Conservation (phyloP, 2,888 invertebrate genomes). For the Leucania comma region DNA sequence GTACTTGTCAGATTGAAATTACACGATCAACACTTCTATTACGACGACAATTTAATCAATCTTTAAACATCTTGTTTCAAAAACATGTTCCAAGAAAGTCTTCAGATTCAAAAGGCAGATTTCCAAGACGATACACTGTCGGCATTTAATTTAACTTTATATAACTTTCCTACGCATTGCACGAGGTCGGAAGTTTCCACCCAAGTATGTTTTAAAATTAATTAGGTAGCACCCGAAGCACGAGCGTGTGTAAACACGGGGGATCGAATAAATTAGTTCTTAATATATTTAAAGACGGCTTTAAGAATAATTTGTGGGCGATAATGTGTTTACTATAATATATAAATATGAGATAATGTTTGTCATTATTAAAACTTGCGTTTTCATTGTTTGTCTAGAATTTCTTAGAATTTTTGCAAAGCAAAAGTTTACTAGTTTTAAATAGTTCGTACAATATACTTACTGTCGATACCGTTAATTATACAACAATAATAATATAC, state of each 20-base stretch:
- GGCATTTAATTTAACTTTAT: constrained; percentile 70
- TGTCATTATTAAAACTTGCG: constrained; percentile 10
- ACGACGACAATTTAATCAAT: constrained; percentile 7
- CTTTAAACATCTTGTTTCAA: background rate
- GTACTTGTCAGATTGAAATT: background rate
- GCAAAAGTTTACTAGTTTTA: too few species aligned
- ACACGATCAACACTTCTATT: background rate
- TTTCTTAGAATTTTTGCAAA: constrained; percentile 3
- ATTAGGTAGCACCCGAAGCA: constrained; percentile 47
- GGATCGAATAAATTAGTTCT: constrained; percentile 49
- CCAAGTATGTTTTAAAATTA: constrained; percentile 61
- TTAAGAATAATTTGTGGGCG: constrained; percentile 23
- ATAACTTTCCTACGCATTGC: constrained; percentile 55
- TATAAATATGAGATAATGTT: constrained; percentile 20
- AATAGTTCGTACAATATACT: background rate
- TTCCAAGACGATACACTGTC: constrained; percentile 59
- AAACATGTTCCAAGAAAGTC: constrained; percentile 15
- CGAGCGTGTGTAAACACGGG: constrained; percentile 44
- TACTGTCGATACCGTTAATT: too few species aligned
- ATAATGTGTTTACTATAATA: constrained; percentile 46
- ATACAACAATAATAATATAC: too few species aligned
- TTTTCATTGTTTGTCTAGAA: constrained; percentile 20
- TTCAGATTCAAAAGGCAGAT: constrained; percentile 45
- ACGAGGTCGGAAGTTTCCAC: constrained; percentile 51
- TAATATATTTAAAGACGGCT: constrained; percentile 46